phyloP scores from a whole-genome alignment of 2,888 invertebrate genomes.

The Sinotaia quadrata region DNA sequence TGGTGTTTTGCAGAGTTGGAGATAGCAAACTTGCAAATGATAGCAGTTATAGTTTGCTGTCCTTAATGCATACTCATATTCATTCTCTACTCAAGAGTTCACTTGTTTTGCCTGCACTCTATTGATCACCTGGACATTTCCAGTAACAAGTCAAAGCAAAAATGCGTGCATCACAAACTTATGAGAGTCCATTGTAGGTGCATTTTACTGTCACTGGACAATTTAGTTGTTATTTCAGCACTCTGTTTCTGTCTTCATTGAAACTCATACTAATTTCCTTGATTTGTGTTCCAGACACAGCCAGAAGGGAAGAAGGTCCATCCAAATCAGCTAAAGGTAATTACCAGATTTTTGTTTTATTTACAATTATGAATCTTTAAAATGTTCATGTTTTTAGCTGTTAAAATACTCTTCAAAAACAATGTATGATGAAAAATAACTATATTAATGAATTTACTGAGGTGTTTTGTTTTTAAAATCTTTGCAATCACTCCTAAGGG shows the following conservation, averaged over 20 bases:
- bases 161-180: too few species aligned
- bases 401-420: neutral
- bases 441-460: neutral
- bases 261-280: neutral
- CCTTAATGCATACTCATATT: too few species aligned
- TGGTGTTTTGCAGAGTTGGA: too few species aligned
- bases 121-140: too few species aligned
- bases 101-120: too few species aligned
- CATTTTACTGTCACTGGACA: too few species aligned
- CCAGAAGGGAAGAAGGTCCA: constrained; percentile 37
- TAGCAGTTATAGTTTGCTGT: too few species aligned
- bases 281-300: constrained; percentile 30
- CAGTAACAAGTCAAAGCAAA: too few species aligned
- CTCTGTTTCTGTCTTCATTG: neutral
- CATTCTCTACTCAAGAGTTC: too few species aligned
- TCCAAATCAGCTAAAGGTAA: constrained; percentile 37
- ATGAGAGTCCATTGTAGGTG: too few species aligned
- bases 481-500: too few species aligned
- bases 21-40: too few species aligned
- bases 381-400: neutral
- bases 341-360: neutral
- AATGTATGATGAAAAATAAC: neutral
- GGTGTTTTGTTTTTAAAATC: neutral
- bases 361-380: neutral
- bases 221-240: neutral